Percentiles rank a stretch among this genome's conserved stretches.
Conservation (phyloP, 1,140 invertebrate species). For the Euura saliciscinereae region DNA sequence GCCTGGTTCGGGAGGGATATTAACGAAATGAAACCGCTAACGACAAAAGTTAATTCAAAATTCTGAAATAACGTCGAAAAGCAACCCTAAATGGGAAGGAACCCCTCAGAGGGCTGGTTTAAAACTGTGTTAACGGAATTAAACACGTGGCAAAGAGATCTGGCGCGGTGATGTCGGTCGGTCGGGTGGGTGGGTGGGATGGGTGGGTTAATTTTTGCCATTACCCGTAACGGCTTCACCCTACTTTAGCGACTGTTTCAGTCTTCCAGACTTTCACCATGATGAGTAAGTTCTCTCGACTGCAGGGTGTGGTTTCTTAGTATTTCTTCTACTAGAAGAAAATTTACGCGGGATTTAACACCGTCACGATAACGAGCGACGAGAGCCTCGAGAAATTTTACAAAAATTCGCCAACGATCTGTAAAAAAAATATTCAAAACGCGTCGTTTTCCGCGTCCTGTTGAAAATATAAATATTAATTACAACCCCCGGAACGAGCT, state of each 20-base stretch:
- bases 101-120: background rate
- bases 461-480: background rate
- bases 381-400: too few species aligned
- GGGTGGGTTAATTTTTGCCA: background rate
- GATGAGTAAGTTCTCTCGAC: too few species aligned
- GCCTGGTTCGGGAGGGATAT: background rate
- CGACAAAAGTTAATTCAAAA: slow-evolving; percentile 3
- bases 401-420: too few species aligned
- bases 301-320: too few species aligned
- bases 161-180: background rate
- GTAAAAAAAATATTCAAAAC: background rate
- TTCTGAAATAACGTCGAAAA: background rate
- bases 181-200: too few species aligned
- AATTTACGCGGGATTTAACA: too few species aligned
- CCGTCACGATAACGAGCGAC: too few species aligned
- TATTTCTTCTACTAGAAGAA: too few species aligned
- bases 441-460: background rate
- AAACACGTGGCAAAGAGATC: slow-evolving; percentile 2
- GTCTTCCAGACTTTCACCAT: too few species aligned
- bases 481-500: background rate
- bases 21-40: slow-evolving; percentile 4
- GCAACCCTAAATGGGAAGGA: background rate
- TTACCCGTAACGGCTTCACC: background rate
- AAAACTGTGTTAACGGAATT: slow-evolving; percentile 4
- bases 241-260: background rate